phyloP scores from a whole-genome alignment of 2,113 vertebrate genomes.

The Octodon degus region DNA sequence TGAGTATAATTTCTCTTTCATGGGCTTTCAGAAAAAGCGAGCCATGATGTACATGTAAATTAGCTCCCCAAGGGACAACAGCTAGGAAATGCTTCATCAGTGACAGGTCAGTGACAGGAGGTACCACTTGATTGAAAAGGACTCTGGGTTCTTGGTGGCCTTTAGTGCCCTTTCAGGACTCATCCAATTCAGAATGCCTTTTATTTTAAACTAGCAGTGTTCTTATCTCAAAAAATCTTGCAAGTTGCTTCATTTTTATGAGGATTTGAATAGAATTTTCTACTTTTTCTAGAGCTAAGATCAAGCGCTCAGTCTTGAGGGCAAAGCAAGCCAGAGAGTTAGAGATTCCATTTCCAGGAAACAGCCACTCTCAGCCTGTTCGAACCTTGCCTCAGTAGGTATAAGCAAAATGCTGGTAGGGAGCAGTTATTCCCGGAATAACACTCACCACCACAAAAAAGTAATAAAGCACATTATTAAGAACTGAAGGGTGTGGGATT shows the following conservation, averaged over 20 bases:
- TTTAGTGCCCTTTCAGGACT: neutral
- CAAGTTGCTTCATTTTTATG: neutral
- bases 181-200: neutral
- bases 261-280: neutral
- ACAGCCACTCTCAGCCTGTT: neutral
- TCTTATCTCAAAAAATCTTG: neutral
- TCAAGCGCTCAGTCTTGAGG: neutral
- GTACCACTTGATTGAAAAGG: neutral
- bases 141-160: neutral
- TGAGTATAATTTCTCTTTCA: neutral
- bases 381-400: neutral
- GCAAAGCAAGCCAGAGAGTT: neutral
- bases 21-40: neutral
- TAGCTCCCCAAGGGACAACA: neutral
- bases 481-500: neutral
- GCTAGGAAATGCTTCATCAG: neutral
- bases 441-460: neutral
- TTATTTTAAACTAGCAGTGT: neutral
- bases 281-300: neutral
- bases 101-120: neutral
- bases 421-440: neutral
- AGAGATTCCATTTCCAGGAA: neutral
- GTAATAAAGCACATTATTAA: neutral
- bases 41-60: neutral
- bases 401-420: neutral